A percentile compares a stretch with the other conserved stretches of the same genome.
Evolutionary conservation across 2,113 vertebrate genomes (phyloP).

Genomic region (Sprattus sprattus): DNA sequence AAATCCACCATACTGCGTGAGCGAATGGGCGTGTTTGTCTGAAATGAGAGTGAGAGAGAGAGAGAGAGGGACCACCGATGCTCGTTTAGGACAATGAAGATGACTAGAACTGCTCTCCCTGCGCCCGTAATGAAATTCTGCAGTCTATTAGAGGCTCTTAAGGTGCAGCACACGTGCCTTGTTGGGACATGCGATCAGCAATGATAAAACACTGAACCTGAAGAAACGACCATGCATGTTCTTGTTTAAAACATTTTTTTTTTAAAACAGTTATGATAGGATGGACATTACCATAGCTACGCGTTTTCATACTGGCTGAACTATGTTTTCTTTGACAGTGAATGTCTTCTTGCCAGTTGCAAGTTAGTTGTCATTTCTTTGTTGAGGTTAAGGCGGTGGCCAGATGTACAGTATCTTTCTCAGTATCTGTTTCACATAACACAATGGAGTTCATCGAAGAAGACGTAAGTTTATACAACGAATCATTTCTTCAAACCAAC

Average conservation of each 20-base stretch:
- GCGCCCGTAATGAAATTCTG: neutral
- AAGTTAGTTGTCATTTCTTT: neutral
- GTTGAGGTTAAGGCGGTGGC: neutral
- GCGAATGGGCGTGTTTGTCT: neutral
- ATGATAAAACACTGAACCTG: neutral
- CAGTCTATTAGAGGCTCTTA: neutral
- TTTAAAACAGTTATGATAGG: neutral
- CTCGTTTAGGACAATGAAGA: neutral
- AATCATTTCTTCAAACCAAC: slow-evolving; percentile 35
- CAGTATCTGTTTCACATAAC: neutral
- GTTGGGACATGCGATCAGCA: neutral
- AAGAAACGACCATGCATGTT: neutral
- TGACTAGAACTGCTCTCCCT: neutral
- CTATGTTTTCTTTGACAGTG: neutral
- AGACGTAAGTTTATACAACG: slow-evolving; percentile 33
- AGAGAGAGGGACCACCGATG: no score
- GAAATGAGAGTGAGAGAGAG: neutral
- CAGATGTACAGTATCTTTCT: neutral
- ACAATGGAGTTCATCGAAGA: slow-evolving; percentile 33
- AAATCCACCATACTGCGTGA: neutral
- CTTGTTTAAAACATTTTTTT: neutral
- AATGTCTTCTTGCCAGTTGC: neutral
- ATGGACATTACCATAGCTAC: neutral
- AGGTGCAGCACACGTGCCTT: neutral
- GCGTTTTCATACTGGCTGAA: neutral